phyloP scores from a whole-genome alignment of 2,113 vertebrate genomes.

The Caracal caracal region DNA sequence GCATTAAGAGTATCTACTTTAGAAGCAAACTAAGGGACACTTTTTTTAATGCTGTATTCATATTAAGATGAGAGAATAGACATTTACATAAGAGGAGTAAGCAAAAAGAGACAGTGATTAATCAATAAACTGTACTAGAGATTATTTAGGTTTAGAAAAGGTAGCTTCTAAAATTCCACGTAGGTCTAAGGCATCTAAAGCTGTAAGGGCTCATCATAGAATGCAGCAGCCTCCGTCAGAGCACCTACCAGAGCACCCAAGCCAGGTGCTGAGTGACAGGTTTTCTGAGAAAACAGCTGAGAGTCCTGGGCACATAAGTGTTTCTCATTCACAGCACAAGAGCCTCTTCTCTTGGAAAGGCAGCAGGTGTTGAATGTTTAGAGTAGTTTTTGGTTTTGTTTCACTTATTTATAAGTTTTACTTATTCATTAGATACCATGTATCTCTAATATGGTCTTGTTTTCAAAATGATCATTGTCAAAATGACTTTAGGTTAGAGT shows the following conservation, averaged over 20 bases:
- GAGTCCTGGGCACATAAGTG: background rate
- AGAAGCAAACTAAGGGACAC: background rate
- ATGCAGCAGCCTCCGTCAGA: background rate
- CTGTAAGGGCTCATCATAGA: background rate
- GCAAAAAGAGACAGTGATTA: background rate
- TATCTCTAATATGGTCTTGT: background rate
- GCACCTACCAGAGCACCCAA: background rate
- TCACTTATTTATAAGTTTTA: background rate
- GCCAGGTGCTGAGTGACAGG: background rate
- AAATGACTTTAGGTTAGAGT: background rate
- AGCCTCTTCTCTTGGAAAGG: background rate
- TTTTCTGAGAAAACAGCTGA: background rate
- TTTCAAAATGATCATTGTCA: background rate
- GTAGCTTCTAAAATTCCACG: background rate
- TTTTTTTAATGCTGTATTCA: background rate
- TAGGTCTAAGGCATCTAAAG: background rate
- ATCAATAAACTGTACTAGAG: background rate
- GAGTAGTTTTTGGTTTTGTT: background rate
- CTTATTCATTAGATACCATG: background rate
- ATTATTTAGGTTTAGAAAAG: background rate
- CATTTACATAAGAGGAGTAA: background rate
- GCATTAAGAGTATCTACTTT: background rate
- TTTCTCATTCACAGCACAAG: background rate
- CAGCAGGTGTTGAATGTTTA: background rate
- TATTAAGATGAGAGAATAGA: background rate